Evolutionary conservation across 2,113 vertebrate species (phyloP), one percentile per base, ranked within the genome.

Genomic region (Chaetodon auriga): DNA sequence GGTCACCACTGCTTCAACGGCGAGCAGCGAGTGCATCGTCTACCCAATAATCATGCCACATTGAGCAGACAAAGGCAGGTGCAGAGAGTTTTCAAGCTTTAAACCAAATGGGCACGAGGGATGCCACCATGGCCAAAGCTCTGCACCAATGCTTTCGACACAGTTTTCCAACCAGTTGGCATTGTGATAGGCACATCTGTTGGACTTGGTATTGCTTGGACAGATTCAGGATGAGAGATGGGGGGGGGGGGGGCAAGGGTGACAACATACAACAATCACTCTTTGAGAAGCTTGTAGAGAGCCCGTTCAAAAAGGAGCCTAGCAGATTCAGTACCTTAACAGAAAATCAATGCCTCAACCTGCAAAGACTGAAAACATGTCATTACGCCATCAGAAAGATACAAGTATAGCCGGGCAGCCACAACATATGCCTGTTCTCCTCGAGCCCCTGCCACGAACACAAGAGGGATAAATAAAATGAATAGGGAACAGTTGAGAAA

Each of bases 181-280:
- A 76, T 91, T 78, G 82, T 86, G 85, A 93, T 90, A 94, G 94
- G 93, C 92, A 91, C 90, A 89, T 92, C 90, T 90, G 89, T 90
- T 92, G 94, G 92, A 94, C 92, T 95, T 91, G 82, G 93, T 94
- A 94, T 94, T 95, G 93, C 93, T 93, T 89, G 91, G 92, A 92
- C 90, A 92, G 87, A 92, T 80, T 87, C 18, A 38, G 82, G 84
- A 88, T 84, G 71, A 90, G 90, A 86, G 74, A 85, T 85, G 85
- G 73, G 68, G 54, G 25, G 71, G 71, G 49, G 35, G 11, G 68
- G 13, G 14, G 68, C 65, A 8, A 68, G 77, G 69, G 74, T 71
- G 89, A 91, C 80, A 61, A 78, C 75, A 87, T 79, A 85, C 81
- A 85, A 90, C 78, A 62, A 90, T 82, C 88, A 80, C 90, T 93